Conservation (phyloP, 2,113 vertebrate species). For the Leptosomus discolor region DNA sequence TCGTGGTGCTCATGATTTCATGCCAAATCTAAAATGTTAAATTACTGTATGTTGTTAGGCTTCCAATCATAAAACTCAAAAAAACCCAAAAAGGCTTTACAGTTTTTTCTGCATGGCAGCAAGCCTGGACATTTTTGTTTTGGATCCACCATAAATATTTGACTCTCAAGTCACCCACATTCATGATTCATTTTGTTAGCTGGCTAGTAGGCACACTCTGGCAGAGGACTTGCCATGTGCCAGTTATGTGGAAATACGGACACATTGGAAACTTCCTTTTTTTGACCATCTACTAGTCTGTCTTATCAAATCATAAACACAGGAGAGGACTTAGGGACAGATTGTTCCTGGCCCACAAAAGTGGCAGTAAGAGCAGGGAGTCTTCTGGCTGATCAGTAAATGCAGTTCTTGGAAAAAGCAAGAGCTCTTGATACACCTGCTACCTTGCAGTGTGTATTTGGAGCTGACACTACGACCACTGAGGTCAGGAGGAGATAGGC, state of each 20-base stretch:
- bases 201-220: slow-evolving; percentile 66
- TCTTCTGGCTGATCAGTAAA: background rate
- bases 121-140: slow-evolving; percentile 76
- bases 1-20: background rate
- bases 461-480: background rate
- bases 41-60: background rate
- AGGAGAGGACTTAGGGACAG: background rate
- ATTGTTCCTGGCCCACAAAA: background rate
- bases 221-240: slow-evolving; percentile 48
- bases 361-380: background rate
- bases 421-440: background rate
- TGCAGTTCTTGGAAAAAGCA: background rate
- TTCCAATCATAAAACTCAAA: slow-evolving; percentile 7
- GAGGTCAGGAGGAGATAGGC: background rate
- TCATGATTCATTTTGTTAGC: slow-evolving; percentile 60
- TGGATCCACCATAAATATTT: slow-evolving; percentile 74
- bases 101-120: slow-evolving; percentile 54
- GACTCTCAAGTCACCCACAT: slow-evolving; percentile 62
- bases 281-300: slow-evolving; percentile 58
- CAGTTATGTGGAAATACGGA: slow-evolving; percentile 14
- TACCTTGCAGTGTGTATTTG: background rate
- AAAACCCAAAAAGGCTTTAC: background rate
- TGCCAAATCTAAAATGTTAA: background rate
- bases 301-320: background rate
- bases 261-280: slow-evolving; percentile 37